Conservation (phyloP, 2,113 vertebrate species). For the Saccopteryx leptura region DNA sequence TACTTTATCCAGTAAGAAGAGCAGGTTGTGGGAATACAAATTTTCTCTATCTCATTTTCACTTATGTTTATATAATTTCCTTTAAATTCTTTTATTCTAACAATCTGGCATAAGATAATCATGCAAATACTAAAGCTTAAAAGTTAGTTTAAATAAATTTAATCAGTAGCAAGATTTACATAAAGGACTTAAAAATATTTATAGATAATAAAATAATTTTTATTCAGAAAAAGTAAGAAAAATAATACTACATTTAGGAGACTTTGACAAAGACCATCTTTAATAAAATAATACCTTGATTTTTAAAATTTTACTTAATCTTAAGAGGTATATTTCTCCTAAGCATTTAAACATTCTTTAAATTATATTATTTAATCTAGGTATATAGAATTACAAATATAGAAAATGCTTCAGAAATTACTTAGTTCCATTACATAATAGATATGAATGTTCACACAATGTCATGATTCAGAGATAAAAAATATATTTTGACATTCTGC, state of each 20-base stretch:
- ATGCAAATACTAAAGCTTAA: background rate
- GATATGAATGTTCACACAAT: background rate
- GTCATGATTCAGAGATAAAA: background rate
- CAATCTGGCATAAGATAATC: background rate
- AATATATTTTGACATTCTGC: background rate
- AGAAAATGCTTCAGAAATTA: background rate
- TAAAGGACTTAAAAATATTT: conserved; percentile 33
- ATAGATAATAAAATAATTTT: background rate
- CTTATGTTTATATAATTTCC: background rate
- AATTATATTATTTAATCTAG: background rate
- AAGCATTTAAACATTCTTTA: background rate
- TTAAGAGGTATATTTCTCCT: background rate
- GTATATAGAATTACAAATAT: background rate
- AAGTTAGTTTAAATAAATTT: background rate
- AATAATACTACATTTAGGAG: background rate
- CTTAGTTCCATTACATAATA: background rate
- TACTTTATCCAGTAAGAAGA: conserved; percentile 16
- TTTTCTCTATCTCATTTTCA: background rate
- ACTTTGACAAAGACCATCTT: background rate
- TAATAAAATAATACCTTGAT: background rate
- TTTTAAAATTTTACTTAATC: background rate
- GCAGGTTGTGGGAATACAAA: background rate
- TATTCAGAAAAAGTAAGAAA: conserved; percentile 20
- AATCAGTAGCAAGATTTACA: background rate
- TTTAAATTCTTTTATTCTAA: background rate